These are phyloP conservation scores for Atherix ibis DNA, from an alignment of 2,888 invertebrate species.

Conservation along the genomic window DNA sequence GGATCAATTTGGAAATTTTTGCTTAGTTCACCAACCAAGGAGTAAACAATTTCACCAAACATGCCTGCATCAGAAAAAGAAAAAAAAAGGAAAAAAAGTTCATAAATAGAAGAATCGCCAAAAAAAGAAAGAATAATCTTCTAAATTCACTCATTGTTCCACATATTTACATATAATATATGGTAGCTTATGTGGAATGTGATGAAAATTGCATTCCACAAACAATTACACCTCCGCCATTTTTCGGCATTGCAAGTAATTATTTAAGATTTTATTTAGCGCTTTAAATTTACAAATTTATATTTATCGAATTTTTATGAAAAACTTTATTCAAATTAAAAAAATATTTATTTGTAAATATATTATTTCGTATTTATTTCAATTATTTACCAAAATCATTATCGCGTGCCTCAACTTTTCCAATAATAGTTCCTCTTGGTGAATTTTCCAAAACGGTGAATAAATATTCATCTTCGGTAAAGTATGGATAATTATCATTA, in stretches of 20 bases:
- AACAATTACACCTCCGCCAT: too few relatives aligned
- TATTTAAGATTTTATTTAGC: too few relatives aligned
- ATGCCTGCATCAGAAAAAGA: slow-evolving; percentile 32
- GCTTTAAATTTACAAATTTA: too few relatives aligned
- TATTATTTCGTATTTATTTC: not conserved
- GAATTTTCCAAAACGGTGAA: slow-evolving; percentile 63
- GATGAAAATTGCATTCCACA: too few relatives aligned
- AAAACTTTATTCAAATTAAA: too few relatives aligned
- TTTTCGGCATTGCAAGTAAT: too few relatives aligned
- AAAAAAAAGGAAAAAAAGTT: not conserved
- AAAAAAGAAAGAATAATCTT: too few relatives aligned
- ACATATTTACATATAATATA: too few relatives aligned
- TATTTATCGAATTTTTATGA: too few relatives aligned
- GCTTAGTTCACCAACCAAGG: slow-evolving; percentile 56
- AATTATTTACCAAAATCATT: slow-evolving; percentile 48
- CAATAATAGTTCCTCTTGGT: slow-evolving; percentile 51
- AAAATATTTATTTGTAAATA: slow-evolving; percentile 1
- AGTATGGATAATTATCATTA: slow-evolving; percentile 76
- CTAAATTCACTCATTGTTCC: too few relatives aligned
- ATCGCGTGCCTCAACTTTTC: slow-evolving; percentile 60
- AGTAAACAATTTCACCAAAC: slow-evolving; percentile 65
- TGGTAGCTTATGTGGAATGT: too few relatives aligned
- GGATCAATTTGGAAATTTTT: slow-evolving; percentile 58
- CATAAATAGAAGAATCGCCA: not conserved
- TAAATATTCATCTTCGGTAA: slow-evolving; percentile 49